A percentile compares a stretch with the other conserved stretches of the same genome.
phyloP scores from a whole-genome alignment of 2,888 invertebrate genomes.

The Lacanobia oleracea region DNA sequence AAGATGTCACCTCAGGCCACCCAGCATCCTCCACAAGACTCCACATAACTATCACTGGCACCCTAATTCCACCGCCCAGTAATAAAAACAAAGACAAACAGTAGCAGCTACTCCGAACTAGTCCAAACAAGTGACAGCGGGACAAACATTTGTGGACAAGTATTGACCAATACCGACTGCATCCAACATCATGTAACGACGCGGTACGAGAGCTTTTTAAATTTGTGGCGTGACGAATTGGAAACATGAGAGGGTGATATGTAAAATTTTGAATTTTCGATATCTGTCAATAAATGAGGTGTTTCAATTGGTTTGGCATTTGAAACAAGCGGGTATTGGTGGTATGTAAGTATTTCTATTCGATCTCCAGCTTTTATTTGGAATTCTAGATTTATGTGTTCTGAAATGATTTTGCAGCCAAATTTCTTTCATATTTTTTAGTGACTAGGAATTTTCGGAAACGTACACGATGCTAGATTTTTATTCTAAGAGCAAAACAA shows the following conservation, averaged over 20 bases:
- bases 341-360: background rate
- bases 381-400: background rate
- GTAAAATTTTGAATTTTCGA: background rate
- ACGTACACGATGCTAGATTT: too few species aligned
- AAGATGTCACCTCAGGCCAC: slow-evolving; percentile 26
- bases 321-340: background rate
- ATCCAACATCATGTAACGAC: slow-evolving; percentile 25
- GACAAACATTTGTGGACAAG: slow-evolving; percentile 57
- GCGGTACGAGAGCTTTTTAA: slow-evolving; percentile 26
- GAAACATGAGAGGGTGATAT: slow-evolving; percentile 17
- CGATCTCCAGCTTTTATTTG: background rate
- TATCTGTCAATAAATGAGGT: background rate
- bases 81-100: slow-evolving; percentile 60
- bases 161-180: slow-evolving; percentile 44
- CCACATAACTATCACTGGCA: slow-evolving; percentile 11
- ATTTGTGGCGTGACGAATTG: slow-evolving; percentile 24
- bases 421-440: background rate
- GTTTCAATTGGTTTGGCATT: background rate
- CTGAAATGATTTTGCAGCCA: background rate
- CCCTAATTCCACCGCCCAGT: slow-evolving; percentile 44
- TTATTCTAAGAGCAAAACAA: too few species aligned
- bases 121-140: slow-evolving; percentile 51
- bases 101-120: slow-evolving; percentile 37
- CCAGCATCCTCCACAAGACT: slow-evolving; percentile 23
- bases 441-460: background rate